Evolutionary conservation across 1,140 invertebrate species (phyloP).

Genomic region (Stegodyphus dumicola): DNA sequence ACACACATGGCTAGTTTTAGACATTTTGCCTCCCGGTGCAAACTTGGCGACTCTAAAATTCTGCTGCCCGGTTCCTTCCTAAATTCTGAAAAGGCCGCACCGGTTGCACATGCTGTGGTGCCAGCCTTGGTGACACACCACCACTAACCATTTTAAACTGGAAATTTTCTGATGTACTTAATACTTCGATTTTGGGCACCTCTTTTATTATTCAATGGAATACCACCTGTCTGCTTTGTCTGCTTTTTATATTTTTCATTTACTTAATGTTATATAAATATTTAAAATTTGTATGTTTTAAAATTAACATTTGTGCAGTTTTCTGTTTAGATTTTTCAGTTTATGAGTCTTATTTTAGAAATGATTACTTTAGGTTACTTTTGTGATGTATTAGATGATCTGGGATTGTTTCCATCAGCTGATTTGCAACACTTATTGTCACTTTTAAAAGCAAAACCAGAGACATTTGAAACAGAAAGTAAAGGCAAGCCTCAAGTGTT

Average conservation of each 20-base stretch:
- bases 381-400: conserved; percentile 85
- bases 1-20: too few relatives aligned
- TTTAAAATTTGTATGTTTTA: not conserved
- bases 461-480: conserved; percentile 77
- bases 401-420: conserved; percentile 80
- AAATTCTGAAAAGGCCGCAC: too few relatives aligned
- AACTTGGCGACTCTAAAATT: too few relatives aligned
- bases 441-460: conserved; percentile 76
- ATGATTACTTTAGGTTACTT: conserved; percentile 78
- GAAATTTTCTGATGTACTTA: too few relatives aligned
- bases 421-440: conserved; percentile 77
- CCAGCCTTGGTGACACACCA: too few relatives aligned
- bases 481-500: conserved; percentile 76
- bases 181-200: not conserved
- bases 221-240: not conserved
- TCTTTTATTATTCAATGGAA: not conserved
- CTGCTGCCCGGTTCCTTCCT: too few relatives aligned
- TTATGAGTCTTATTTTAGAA: not conserved
- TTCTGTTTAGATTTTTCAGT: not conserved
- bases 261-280: not conserved
- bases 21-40: too few relatives aligned
- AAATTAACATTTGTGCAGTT: not conserved
- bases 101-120: too few relatives aligned
- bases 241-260: not conserved
- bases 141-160: too few relatives aligned